Evolutionary conservation across 2,113 vertebrate species (phyloP), one percentile per base, ranked within the genome.

Genomic region (Rhinoptilus africanus): DNA sequence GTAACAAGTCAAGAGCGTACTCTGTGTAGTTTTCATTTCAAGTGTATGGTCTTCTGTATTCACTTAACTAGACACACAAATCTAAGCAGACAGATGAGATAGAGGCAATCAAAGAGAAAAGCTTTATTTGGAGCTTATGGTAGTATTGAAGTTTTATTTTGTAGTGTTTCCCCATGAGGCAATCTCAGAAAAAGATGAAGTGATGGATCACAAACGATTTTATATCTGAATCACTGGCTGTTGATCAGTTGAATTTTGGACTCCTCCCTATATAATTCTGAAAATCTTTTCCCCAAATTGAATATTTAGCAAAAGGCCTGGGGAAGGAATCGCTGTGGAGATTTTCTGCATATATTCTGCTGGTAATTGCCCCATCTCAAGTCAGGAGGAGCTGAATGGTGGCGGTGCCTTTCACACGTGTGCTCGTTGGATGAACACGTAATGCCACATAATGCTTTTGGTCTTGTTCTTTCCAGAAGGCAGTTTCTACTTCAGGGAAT

Each of bases 31-130:
- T 97, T 96, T 95, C 96, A 92, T 96, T 97, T 97, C 93, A 94
- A 97, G 97, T 96, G 95, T 94, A 96, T 77, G 84, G 94, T 96
- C 94, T 97, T 95, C 95, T 92, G 91, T 95, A 94, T 95, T 97
- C 96, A 95, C 96, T 97, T 97, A 96, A 95, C 91, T 95, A 97
- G 95, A 87, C 91, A 93, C 94, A 97, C 96, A 97, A 97, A 96
- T 97, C 96, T 93, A 89, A 93, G 95, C 96, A 96, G 87, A 95
- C 89, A 85, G 84, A 97, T 93, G 97, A 95, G 96, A 94, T 60
- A 88, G 91, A 95, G 78, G 91, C 89, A 92, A 94, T 97, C 95
- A 96, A 95, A 96, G 89, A 57, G 69, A 92, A 92, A 95, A 94
- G 89, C 95, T 96, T 97, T 93, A 92, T 96, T 97, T 95, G 93